Evolutionary conservation across 53 echinoderm and acorn worm species (phyloP), one percentile per base, ranked within the genome.

Genomic region (Echinometra lucunter): DNA sequence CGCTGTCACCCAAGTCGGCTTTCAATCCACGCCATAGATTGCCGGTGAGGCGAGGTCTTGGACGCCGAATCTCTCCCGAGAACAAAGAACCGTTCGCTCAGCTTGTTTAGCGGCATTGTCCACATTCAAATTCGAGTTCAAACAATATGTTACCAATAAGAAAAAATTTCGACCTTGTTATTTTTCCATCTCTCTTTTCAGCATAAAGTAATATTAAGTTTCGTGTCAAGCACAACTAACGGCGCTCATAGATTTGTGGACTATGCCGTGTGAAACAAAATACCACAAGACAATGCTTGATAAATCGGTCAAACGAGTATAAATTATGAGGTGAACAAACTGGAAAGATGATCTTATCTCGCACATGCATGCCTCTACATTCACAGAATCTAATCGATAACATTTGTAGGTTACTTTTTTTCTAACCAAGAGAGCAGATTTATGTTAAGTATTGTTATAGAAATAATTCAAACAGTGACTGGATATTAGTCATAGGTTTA

Each of bases 131-230:
- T 69, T 67, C 91, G 45, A 69, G n/a, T 91, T 66, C 66, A 42
- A 91, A 91, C 66, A 91, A 91, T 69, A 69, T 91, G 91, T 91
- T 91, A 91, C 91, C 91, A 91, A 91, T 91, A 30, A 42, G 17
- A 69, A 28, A 90, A 58, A 91, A 70, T 91, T 45, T 69, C 91
- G 28, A 25, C 70, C 44, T 69, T 89, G 66, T 69, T 89, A 89
- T 37, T 58, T 89, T 70, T 91, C 8, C 66, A 9, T 90, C 90
- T 90, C 34, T 37, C 34, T 85, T 13, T 17, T 69, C 28, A 69
- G 66, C 6, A 32, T 90, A 37, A 1, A 16, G 63, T 44, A 42
- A 45, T 91, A 91, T 91, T 69, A 15, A 34, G 69, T 91, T 91
- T 91, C 91, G 85, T 85, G 85, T 85, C 85, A 85, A 49, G 18